phyloP scores from a whole-genome alignment of 2,113 vertebrate species.

The Malurus melanocephalus region DNA sequence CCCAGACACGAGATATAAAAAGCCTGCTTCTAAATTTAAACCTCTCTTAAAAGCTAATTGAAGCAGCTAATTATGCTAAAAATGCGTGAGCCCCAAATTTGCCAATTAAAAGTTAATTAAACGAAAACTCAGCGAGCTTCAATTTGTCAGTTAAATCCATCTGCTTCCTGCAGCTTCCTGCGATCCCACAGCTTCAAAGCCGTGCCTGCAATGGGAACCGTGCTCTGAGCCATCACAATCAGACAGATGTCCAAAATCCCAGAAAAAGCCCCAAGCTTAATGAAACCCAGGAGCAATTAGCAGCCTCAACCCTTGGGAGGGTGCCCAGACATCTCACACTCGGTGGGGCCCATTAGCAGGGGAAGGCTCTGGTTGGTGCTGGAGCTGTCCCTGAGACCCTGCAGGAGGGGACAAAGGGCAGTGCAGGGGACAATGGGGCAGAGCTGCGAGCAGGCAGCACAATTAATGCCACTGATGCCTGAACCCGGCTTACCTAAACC shows the following conservation, averaged over 20 bases:
- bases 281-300: neutral
- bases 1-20: conserved; percentile 42
- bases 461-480: no score
- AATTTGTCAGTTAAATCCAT: conserved; percentile 49
- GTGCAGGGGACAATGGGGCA: neutral
- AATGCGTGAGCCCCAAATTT: conserved; percentile 33
- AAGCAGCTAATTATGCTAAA: conserved; percentile 58
- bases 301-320: neutral
- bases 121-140: conserved; percentile 22
- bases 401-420: rapidly evolving
- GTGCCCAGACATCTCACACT: neutral
- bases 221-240: neutral
- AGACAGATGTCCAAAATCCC: conserved; percentile 31
- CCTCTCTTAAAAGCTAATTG: conserved; percentile 51
- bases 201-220: neutral
- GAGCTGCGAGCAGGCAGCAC: neutral
- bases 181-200: conserved; percentile 32
- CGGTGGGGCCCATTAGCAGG: neutral
- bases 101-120: conserved; percentile 67
- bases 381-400: rapidly evolving
- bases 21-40: conserved; percentile 58
- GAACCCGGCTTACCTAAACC: no score
- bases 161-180: conserved; percentile 55
- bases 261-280: neutral
- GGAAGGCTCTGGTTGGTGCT: neutral